These are phyloP conservation scores for Stenodera caucasica DNA, from an alignment of 2,888 invertebrate species.

Conservation along the genomic window DNA sequence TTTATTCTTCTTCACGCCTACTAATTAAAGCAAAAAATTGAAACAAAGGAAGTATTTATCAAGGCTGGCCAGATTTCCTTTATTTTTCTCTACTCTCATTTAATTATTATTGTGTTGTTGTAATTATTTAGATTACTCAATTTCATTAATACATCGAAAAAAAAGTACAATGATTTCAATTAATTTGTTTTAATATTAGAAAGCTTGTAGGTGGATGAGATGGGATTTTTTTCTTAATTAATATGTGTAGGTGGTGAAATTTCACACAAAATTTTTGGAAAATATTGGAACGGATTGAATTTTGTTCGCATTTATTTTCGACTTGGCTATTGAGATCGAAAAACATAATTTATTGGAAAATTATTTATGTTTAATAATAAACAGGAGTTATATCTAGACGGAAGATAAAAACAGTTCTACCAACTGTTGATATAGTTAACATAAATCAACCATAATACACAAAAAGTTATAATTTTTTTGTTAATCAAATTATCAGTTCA, in stretches of 20 bases:
- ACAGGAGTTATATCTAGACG: too few relatives aligned
- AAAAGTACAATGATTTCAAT: too few relatives aligned
- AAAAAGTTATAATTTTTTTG: too few relatives aligned
- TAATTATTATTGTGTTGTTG: neutral
- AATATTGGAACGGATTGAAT: neutral
- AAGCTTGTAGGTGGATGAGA: neutral
- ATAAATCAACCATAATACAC: too few relatives aligned
- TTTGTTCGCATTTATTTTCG: neutral
- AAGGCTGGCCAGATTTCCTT: neutral
- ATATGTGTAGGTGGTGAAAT: neutral
- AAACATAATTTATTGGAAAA: neutral
- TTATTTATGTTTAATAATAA: neutral
- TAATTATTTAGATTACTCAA: neutral
- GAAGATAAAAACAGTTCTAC: too few relatives aligned
- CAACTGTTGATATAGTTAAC: too few relatives aligned
- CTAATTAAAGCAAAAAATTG: neutral
- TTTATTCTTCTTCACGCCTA: neutral
- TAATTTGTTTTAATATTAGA: neutral
- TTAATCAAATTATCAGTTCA: too few relatives aligned
- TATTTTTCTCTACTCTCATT: neutral
- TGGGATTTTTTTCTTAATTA: too few relatives aligned
- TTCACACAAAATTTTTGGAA: too few relatives aligned
- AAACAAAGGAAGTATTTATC: slow-evolving; percentile 1
- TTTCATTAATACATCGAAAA: too few relatives aligned
- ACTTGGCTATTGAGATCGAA: neutral